Evolutionary conservation across 2,797 vertebrate species (phyloP).

Genomic region (Sebastes paucispinis): DNA sequence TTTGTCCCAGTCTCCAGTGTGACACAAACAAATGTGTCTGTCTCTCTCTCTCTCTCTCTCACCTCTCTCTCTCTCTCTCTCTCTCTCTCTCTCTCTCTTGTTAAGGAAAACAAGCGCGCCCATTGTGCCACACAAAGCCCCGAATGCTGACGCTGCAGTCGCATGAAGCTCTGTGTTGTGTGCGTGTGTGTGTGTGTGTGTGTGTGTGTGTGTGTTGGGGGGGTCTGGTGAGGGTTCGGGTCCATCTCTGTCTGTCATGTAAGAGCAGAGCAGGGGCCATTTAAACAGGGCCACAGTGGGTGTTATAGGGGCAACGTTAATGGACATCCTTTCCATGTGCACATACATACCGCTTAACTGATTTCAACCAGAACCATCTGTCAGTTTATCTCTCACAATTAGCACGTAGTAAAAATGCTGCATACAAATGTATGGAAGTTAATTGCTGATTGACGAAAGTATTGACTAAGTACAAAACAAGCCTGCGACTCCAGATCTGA

Average conservation of each 20-base stretch:
- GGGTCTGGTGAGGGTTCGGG: slow-evolving; percentile 13
- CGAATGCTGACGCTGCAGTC: slow-evolving; percentile 84
- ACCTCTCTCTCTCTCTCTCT: background rate
- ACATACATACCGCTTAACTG: background rate
- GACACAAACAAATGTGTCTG: slow-evolving; percentile 80
- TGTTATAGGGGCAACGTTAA: slow-evolving; percentile 14
- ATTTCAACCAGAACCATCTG: background rate
- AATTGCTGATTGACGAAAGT: background rate
- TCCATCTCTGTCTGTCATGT: slow-evolving; percentile 55
- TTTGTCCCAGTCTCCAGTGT: slow-evolving; percentile 66
- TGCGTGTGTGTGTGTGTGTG: slow-evolving; percentile 23
- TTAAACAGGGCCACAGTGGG: slow-evolving; percentile 32
- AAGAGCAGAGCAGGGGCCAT: slow-evolving; percentile 49
- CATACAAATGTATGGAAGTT: background rate
- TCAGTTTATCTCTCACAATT: background rate
- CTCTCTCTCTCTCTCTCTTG: slow-evolving; percentile 24
- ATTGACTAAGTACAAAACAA: background rate
- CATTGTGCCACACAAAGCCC: slow-evolving; percentile 85
- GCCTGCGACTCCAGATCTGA: background rate
- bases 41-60: slow-evolving; percentile 30
- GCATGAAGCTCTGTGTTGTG: slow-evolving; percentile 70
- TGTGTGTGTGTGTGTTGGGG: slow-evolving; percentile 20
- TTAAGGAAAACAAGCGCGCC: slow-evolving; percentile 85
- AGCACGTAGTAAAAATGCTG: background rate
- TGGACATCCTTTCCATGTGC: background rate